Conservation (phyloP, 2,113 vertebrate genomes). For the Mustelus asterias region DNA sequence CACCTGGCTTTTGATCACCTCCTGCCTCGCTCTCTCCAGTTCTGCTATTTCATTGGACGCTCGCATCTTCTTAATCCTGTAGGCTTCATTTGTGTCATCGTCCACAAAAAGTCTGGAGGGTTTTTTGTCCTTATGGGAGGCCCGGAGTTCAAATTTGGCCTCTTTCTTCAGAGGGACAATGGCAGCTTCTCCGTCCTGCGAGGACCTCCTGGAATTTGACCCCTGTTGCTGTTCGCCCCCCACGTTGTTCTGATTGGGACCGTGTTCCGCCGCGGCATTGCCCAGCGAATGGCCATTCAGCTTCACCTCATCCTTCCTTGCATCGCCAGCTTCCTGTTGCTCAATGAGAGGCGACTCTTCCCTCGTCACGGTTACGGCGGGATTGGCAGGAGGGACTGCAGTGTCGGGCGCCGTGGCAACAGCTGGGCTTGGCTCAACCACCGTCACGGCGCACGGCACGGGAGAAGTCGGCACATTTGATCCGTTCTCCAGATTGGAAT, state of each 20-base stretch:
- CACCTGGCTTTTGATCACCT: slow-evolving; percentile 87
- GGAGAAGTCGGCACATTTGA: slow-evolving; percentile 73
- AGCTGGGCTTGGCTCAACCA: slow-evolving; percentile 53
- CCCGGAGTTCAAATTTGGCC: slow-evolving; percentile 84
- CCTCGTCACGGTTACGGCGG: slow-evolving; percentile 47
- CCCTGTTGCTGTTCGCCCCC: background rate
- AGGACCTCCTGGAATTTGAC: slow-evolving; percentile 55
- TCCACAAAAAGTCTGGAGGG: slow-evolving; percentile 85
- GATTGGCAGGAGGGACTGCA: slow-evolving; percentile 46
- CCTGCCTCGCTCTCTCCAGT: slow-evolving; percentile 84
- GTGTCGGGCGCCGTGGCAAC: slow-evolving; percentile 47
- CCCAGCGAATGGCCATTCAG: slow-evolving; percentile 57
- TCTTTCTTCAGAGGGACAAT: slow-evolving; percentile 68
- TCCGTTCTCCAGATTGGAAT: slow-evolving; percentile 65
- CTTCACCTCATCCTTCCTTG: slow-evolving; percentile 50
- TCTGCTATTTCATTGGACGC: slow-evolving; percentile 84
- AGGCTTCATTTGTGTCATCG: slow-evolving; percentile 65
- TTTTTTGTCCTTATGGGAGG: slow-evolving; percentile 87
- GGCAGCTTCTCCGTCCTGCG: slow-evolving; percentile 59
- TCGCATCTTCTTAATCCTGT: slow-evolving; percentile 75
- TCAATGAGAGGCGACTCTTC: slow-evolving; percentile 52
- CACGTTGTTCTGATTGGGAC: slow-evolving; percentile 41
- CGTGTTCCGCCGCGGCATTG: slow-evolving; percentile 46
- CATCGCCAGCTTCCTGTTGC: slow-evolving; percentile 40
- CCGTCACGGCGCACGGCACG: slow-evolving; percentile 50